Percentiles rank a stretch among this genome's conserved stretches.
Evolutionary conservation across 2,888 invertebrate genomes (phyloP).

Genomic region (Agrilus biguttatus): DNA sequence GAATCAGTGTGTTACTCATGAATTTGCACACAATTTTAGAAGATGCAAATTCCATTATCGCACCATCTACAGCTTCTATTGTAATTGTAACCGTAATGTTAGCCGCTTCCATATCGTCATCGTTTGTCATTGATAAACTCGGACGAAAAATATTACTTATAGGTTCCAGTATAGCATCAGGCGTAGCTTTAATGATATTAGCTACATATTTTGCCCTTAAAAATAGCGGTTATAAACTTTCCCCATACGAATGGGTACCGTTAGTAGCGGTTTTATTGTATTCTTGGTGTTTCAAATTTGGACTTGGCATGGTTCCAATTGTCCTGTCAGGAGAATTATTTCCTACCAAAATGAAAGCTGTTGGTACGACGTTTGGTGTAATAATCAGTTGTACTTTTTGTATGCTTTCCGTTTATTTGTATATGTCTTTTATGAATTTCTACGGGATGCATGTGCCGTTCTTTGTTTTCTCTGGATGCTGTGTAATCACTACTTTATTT

Average conservation of each 20-base stretch:
- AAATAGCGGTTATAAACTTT: constrained; percentile 15
- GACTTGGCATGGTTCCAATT: constrained; percentile 2
- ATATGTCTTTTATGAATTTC: background rate
- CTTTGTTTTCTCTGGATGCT: constrained; percentile 1
- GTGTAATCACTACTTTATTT: background rate
- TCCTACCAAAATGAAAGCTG: constrained; percentile 4
- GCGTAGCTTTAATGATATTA: constrained; percentile 19
- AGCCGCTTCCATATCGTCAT: constrained; percentile 18
- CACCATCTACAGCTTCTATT: constrained; percentile 20
- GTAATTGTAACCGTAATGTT: constrained; percentile 26
- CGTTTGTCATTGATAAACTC: constrained; percentile 22
- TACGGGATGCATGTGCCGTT: constrained; percentile 3
- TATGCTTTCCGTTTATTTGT: background rate
- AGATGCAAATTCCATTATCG: constrained; percentile 23
- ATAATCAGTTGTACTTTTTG: background rate
- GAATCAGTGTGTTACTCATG: constrained; percentile 27
- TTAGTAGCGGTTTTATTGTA: constrained; percentile 23
- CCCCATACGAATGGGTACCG: constrained; percentile 23
- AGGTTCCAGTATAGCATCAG: constrained; percentile 21
- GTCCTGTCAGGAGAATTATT: constrained; percentile 3
- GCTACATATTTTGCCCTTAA: constrained; percentile 24
- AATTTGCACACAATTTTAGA: constrained; percentile 25
- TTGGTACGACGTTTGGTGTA: constrained; percentile 1
- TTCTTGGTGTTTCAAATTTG: background rate
- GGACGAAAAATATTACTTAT: constrained; percentile 23